These are phyloP conservation scores for Lithobates sylvaticus DNA, from an alignment of 2,797 vertebrate species.

Conservation along the genomic window DNA sequence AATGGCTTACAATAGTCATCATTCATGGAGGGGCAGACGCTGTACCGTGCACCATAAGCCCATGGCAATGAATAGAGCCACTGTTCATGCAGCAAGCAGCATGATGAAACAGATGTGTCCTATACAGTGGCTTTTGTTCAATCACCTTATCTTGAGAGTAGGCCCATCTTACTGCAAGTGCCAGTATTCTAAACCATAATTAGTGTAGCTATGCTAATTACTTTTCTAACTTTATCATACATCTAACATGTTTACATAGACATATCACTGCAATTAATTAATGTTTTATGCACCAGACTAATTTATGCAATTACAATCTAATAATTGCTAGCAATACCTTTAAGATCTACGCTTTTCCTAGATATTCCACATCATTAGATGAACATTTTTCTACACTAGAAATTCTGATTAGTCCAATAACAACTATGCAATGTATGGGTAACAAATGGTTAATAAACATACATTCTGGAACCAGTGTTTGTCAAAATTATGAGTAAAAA, in stretches of 20 bases:
- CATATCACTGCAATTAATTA: not conserved
- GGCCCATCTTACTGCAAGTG: slow-evolving; percentile 15
- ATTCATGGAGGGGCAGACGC: slow-evolving; percentile 44
- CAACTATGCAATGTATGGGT: not conserved
- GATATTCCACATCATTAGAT: not conserved
- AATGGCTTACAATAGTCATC: slow-evolving; percentile 41
- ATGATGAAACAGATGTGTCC: slow-evolving; percentile 40
- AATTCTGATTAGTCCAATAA: not conserved
- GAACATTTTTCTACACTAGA: too few relatives aligned
- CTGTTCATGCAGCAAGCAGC: slow-evolving; percentile 45
- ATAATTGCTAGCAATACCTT: not conserved
- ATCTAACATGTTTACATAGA: not conserved
- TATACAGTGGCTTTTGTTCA: slow-evolving; percentile 43
- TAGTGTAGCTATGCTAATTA: not conserved
- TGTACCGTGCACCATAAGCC: slow-evolving; percentile 34
- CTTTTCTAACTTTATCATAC: not conserved
- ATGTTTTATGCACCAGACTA: too few relatives aligned
- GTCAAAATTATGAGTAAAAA: not conserved
- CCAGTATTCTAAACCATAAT: not conserved
- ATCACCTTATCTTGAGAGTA: slow-evolving; percentile 22
- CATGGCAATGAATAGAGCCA: slow-evolving; percentile 40
- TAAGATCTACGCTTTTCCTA: not conserved
- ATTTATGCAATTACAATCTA: not conserved
- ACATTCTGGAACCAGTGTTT: not conserved
- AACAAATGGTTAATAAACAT: not conserved